These are phyloP conservation scores for Calliphora vicina DNA, from an alignment of 1,140 invertebrate genomes.

Conservation along the genomic window DNA sequence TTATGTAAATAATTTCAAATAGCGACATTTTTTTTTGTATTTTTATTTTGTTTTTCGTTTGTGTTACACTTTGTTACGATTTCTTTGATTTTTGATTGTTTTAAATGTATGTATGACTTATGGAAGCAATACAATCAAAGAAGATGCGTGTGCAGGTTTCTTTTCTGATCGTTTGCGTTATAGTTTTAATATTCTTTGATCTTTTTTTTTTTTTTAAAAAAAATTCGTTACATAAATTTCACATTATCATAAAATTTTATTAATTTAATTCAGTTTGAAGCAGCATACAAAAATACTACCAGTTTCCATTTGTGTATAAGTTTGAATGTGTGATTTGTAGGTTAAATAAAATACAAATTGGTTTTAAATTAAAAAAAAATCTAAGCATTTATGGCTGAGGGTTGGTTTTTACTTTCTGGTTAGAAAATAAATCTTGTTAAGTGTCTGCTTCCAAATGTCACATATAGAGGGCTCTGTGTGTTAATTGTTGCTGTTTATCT, in stretches of 20 bases:
- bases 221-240: neutral
- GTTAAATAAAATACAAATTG: neutral
- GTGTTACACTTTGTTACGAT: neutral
- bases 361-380: neutral
- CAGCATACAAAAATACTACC: neutral
- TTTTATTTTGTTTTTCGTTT: neutral
- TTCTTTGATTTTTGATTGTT: neutral
- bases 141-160: neutral
- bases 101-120: neutral
- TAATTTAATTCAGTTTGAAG: neutral
- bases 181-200: constrained; percentile 14
- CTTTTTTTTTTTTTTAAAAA: neutral
- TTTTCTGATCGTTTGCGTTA: neutral
- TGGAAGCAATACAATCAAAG: neutral
- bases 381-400: no score
- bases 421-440: neutral
- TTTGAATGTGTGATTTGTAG: constrained; percentile 3
- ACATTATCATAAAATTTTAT: constrained; percentile 11
- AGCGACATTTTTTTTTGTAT: neutral
- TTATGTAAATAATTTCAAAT: neutral
- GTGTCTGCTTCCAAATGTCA: neutral
- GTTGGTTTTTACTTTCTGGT: neutral
- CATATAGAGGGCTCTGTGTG: neutral
- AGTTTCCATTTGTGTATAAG: neutral
- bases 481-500: neutral